phyloP scores from a whole-genome alignment of 2,888 invertebrate genomes.

The Dolichomitus sp. region DNA sequence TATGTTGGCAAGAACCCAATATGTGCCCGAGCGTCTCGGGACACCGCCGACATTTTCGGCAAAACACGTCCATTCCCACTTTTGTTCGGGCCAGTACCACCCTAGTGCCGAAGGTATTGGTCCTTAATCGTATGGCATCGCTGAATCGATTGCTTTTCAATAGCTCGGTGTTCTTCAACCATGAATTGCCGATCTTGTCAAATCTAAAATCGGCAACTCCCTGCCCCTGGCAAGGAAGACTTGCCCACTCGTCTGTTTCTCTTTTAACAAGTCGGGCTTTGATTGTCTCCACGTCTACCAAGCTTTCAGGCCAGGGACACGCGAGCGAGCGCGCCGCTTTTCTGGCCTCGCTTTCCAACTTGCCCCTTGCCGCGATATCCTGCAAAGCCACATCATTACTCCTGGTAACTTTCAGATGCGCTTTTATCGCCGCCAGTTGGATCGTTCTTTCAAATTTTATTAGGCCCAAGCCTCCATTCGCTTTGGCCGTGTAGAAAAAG shows the following conservation, averaged over 20 bases:
- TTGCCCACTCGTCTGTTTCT: slow-evolving; percentile 9
- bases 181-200: slow-evolving; percentile 27
- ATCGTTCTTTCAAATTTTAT: slow-evolving; percentile 13
- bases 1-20: neutral
- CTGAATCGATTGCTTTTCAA: neutral
- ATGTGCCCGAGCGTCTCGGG: neutral
- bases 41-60: neutral
- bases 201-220: slow-evolving; percentile 14
- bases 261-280: neutral
- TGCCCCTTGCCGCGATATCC: neutral
- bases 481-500: neutral
- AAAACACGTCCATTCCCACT: neutral
- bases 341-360: neutral
- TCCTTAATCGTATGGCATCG: neutral
- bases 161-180: neutral
- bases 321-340: too few species aligned
- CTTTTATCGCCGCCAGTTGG: neutral
- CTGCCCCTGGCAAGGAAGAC: slow-evolving; percentile 7
- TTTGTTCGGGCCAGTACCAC: neutral
- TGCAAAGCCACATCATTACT: neutral
- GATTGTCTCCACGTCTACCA: neutral
- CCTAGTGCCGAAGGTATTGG: neutral
- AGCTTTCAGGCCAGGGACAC: too few species aligned
- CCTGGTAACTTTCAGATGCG: neutral
- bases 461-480: slow-evolving; percentile 15